Conservation (phyloP, 2,113 vertebrate species). For the Tiliqua scincoides region DNA sequence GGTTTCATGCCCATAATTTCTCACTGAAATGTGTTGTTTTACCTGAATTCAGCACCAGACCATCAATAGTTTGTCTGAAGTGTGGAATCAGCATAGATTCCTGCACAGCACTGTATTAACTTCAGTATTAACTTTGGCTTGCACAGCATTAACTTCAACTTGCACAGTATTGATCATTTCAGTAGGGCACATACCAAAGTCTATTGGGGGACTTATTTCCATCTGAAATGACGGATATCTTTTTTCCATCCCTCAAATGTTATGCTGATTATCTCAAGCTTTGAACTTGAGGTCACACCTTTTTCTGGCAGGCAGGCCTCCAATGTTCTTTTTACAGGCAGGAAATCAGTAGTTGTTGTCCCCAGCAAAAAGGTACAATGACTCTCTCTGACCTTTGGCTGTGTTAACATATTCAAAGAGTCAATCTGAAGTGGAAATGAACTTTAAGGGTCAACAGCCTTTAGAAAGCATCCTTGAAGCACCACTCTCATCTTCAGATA, state of each 20-base stretch:
- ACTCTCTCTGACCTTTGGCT: background rate
- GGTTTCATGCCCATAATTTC: no score
- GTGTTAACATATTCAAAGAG: background rate
- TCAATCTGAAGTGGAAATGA: background rate
- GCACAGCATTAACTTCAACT: no score
- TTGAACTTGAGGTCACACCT: background rate
- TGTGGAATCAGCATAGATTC: background rate
- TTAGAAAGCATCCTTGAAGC: background rate
- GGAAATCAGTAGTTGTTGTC: background rate
- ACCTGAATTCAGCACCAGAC: no score
- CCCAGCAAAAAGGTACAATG: background rate
- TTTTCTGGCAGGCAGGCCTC: background rate
- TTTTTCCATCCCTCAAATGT: background rate
- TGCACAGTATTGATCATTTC: no score
- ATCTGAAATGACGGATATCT: no score
- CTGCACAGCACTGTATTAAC: no score
- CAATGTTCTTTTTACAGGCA: background rate
- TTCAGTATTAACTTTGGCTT: no score
- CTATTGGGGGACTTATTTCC: no score
- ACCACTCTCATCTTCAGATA: background rate
- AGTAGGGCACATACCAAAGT: no score
- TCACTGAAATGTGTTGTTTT: no score
- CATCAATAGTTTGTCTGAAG: no score
- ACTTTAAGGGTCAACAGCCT: background rate
- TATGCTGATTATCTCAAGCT: background rate